Evolutionary conservation across 23 tunicate species (phyloP).

Genomic region (Ascidia mentula): DNA sequence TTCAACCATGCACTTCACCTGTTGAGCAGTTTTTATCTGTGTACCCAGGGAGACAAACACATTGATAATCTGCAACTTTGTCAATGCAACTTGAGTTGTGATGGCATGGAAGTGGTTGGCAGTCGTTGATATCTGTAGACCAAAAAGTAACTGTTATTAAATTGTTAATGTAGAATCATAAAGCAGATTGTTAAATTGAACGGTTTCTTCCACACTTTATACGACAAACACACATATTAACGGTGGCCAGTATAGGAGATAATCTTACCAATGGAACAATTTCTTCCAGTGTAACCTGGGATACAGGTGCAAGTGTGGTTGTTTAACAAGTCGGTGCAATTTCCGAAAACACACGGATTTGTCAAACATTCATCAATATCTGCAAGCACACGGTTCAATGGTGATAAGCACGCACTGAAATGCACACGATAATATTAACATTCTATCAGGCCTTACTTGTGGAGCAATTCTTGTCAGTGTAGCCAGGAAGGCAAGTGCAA

Average conservation of each 20-base stretch:
- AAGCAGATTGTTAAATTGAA: too few relatives aligned
- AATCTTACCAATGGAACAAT: background rate
- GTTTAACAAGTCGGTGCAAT: background rate
- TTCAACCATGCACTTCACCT: background rate
- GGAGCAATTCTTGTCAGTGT: background rate
- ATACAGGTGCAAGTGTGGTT: background rate
- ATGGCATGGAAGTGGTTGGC: background rate
- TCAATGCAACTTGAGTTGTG: background rate
- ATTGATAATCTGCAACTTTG: background rate
- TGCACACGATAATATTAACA: background rate
- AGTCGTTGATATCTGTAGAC: background rate
- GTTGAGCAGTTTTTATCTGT: background rate
- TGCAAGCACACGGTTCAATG: background rate
- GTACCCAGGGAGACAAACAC: background rate
- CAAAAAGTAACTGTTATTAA: background rate
- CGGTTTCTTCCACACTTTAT: background rate
- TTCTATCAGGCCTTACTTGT: background rate
- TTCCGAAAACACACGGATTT: background rate
- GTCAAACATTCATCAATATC: background rate
- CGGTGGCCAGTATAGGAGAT: too few relatives aligned
- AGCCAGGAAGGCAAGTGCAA: conserved; percentile 60
- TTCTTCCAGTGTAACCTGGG: background rate
- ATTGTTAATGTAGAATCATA: background rate
- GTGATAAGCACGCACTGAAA: too few relatives aligned
- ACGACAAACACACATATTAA: too few relatives aligned